Conservation (phyloP, 2,113 vertebrate genomes). For the Polypterus bichir region DNA sequence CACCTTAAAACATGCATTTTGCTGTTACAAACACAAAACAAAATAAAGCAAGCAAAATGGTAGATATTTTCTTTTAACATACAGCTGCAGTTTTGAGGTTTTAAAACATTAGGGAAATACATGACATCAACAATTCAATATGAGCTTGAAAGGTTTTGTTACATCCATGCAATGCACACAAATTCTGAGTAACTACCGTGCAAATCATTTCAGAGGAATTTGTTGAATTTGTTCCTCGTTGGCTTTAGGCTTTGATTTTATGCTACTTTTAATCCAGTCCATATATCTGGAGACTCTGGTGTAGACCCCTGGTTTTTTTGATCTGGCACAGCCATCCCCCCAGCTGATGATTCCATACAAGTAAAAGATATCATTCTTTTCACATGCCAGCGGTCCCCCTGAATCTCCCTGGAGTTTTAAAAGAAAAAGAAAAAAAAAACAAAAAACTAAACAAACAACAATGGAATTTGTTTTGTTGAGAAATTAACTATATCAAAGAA, state of each 20-base stretch:
- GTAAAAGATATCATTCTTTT: constrained; percentile 53
- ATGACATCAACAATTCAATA: too few relatives aligned
- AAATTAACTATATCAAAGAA: too few relatives aligned
- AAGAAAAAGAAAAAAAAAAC: constrained; percentile 11
- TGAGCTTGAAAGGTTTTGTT: too few relatives aligned
- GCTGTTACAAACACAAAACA: too few relatives aligned
- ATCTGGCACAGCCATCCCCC: constrained; percentile 72
- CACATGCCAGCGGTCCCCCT: constrained; percentile 75
- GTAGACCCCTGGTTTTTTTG: constrained; percentile 77
- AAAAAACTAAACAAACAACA: too few relatives aligned
- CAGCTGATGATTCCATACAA: constrained; percentile 86
- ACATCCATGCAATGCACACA: too few relatives aligned
- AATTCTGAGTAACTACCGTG: constrained; percentile 18
- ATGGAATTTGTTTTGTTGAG: too few relatives aligned
- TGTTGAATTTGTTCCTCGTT: neutral
- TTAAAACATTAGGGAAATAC: too few relatives aligned
- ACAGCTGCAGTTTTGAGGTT: too few relatives aligned
- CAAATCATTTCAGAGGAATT: constrained; percentile 11
- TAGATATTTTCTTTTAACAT: too few relatives aligned
- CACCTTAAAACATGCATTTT: too few relatives aligned
- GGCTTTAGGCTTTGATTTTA: constrained; percentile 26
- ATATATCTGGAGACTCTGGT: constrained; percentile 72
- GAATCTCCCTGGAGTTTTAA: constrained; percentile 73
- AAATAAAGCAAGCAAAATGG: too few relatives aligned
- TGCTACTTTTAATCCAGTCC: constrained; percentile 72